Evolutionary conservation across 2,113 vertebrate species (phyloP).

Genomic region (Scartelaos histophorus): DNA sequence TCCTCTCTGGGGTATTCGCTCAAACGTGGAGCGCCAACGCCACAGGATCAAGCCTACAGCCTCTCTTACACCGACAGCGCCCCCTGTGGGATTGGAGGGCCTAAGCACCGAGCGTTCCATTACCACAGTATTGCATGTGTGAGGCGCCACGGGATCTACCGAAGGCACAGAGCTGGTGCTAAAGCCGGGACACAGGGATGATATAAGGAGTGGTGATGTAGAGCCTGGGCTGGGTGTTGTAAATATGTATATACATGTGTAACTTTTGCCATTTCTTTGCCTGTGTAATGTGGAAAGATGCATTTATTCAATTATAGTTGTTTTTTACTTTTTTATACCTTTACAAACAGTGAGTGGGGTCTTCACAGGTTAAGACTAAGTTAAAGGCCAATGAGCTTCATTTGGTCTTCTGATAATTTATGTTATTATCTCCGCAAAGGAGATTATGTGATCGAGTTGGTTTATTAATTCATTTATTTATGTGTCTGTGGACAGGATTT

Average conservation of each 20-base stretch:
- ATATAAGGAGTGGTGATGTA: slow-evolving; percentile 11
- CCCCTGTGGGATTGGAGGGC: slow-evolving; percentile 65
- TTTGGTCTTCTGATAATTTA: no score
- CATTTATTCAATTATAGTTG: no score
- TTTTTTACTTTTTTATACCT: no score
- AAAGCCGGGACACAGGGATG: slow-evolving; percentile 35
- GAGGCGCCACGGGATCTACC: slow-evolving; percentile 50
- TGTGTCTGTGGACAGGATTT: no score
- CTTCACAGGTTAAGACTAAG: no score
- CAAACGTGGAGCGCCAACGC: slow-evolving; percentile 75
- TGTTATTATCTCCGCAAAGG: no score
- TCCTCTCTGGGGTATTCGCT: slow-evolving; percentile 75
- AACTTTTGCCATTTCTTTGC: no score
- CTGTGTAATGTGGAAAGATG: no score
- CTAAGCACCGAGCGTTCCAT: slow-evolving; percentile 66
- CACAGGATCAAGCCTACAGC: slow-evolving; percentile 71
- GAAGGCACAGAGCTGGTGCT: slow-evolving; percentile 34
- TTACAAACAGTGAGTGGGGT: no score
- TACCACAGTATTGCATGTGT: slow-evolving; percentile 48
- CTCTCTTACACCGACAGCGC: slow-evolving; percentile 67
- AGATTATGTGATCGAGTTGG: no score
- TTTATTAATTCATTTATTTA: no score
- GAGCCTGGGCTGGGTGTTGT: slow-evolving; percentile 20
- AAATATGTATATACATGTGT: slow-evolving; percentile 32
- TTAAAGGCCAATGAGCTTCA: no score